Percentiles rank a stretch among this genome's conserved stretches.
Conservation (phyloP, 2,888 invertebrate species). For the Zelleria hepariella region DNA sequence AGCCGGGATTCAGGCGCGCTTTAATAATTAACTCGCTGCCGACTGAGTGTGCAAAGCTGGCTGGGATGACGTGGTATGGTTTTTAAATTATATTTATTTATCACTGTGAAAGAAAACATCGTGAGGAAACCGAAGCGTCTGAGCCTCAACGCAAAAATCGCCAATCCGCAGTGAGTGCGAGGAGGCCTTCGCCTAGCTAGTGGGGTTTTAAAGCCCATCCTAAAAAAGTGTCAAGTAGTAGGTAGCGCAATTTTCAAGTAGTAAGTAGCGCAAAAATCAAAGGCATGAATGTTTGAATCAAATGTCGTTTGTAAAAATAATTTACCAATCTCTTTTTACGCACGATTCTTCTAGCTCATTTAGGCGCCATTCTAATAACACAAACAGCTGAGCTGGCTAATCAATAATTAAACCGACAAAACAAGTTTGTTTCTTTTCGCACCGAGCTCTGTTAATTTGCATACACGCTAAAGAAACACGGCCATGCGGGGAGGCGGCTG, state of each 20-base stretch:
- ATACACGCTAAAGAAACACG: conserved; percentile 52
- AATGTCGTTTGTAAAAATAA: no score
- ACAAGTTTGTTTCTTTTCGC: conserved; percentile 3
- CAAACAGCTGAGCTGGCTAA: not conserved
- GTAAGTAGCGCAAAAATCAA: no score
- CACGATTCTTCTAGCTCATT: not conserved
- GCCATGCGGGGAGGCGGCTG: conserved; percentile 22
- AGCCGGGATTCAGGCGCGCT: conserved; percentile 59
- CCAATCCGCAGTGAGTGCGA: no score
- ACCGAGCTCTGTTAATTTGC: conserved; percentile 57
- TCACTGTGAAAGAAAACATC: no score
- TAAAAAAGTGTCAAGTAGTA: no score
- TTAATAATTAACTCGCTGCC: conserved; percentile 59
- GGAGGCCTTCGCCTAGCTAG: no score
- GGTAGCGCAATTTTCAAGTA: no score
- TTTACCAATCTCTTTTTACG: not conserved
- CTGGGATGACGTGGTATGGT: not conserved
- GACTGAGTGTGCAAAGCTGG: not conserved
- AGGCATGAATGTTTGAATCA: no score
- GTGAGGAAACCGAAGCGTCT: no score
- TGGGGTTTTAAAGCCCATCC: no score
- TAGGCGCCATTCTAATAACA: not conserved
- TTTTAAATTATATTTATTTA: not conserved
- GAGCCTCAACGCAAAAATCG: no score
- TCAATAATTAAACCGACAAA: not conserved